phyloP scores from a whole-genome alignment of 2,113 vertebrate genomes.

The Accipiter cooperii region DNA sequence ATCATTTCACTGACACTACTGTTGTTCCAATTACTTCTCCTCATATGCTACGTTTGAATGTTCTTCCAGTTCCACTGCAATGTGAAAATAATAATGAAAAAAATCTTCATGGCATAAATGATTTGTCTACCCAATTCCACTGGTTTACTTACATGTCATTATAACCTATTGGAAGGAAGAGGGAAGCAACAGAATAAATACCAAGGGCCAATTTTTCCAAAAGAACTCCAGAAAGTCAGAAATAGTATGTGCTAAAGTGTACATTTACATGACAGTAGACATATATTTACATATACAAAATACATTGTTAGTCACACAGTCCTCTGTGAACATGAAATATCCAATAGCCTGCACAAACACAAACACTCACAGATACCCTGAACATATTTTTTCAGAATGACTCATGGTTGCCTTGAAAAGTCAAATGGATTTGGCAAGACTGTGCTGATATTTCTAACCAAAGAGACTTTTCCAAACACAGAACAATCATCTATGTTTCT shows the following conservation, averaged over 20 bases:
- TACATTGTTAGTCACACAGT: not conserved
- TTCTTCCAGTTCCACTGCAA: not conserved
- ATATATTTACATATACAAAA: not conserved
- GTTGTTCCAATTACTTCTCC: not conserved
- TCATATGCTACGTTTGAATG: not conserved
- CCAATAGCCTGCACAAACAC: not conserved
- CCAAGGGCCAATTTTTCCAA: not conserved
- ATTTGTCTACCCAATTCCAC: not conserved
- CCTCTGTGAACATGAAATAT: not conserved
- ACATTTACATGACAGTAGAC: not conserved
- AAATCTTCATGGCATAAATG: not conserved
- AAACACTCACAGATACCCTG: not conserved
- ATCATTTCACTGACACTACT: not conserved
- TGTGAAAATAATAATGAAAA: not conserved
- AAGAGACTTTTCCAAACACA: not conserved
- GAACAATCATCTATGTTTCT: not conserved
- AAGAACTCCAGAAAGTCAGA: not conserved
- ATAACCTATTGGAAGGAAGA: not conserved
- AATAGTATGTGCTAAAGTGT: not conserved
- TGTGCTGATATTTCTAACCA: not conserved
- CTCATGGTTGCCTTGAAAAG: not conserved
- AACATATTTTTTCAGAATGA: not conserved
- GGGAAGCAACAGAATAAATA: not conserved
- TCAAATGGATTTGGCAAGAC: not conserved
- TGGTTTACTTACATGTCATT: not conserved